Evolutionary conservation across 2,113 vertebrate genomes (phyloP), one percentile per base, ranked within the genome.

Genomic region (Gymnobelideus leadbeateri): DNA sequence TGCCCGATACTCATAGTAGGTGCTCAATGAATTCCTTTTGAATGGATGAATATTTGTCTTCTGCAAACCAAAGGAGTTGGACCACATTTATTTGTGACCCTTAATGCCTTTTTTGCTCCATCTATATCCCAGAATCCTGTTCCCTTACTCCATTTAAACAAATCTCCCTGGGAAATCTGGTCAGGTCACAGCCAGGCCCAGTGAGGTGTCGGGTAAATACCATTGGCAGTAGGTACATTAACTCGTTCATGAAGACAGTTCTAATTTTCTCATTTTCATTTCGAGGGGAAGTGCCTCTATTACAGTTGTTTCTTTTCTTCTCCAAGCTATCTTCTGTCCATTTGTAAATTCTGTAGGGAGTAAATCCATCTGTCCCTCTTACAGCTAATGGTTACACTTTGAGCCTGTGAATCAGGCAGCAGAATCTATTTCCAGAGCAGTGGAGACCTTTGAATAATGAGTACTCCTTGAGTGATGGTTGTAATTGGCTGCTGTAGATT

Each of bases 321-420:
- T 84, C n/a, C 19, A 37, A 68, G 3, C 31, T 68, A 37, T 68
- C 61, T 43, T 84, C n/a, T 2, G 2, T 84, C 92, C 57, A 52
- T 96, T 94, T 93, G 6, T 92, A 55, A 84, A 77, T 53, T 25
- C 10, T 1, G 5, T 61, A 51, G 77, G 47, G 50, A 19, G 0
- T 84, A n/a, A 51, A 6, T 16, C 1, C 25, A 23, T 61, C 31
- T 46, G 3, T 7, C 14, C 6, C 19, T 50, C 25, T 77, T 94
- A 92, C 23, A 55, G 84, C 54, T 37, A 46, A 8, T 31, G 46
- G 91, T 47, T 89, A 26, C 95, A 49, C 68, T 96, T 90, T 53
- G 95, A 95, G 21, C 26, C 51, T 94, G 0, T 93, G 90, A 92
- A 89, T 95, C 92, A 55, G 52, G 89, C 47, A 52, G 49, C 51